Evolutionary conservation across 2,888 invertebrate species (phyloP).

Genomic region (Timandra comae): DNA sequence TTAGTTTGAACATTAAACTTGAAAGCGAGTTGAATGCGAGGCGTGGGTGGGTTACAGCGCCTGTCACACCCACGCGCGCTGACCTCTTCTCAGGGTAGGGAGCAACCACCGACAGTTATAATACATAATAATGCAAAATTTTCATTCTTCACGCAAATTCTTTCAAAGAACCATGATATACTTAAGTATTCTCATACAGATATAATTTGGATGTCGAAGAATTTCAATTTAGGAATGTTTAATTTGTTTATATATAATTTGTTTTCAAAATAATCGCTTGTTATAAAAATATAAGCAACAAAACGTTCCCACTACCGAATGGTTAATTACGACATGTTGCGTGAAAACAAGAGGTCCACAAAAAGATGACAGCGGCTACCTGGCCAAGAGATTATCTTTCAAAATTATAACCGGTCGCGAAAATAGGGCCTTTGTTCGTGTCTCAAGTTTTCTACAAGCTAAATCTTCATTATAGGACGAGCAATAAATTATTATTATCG

Average conservation of each 20-base stretch:
- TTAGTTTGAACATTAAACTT: slow-evolving; percentile 42
- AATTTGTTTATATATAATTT: too few relatives aligned
- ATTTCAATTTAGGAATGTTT: too few relatives aligned
- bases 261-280: too few relatives aligned
- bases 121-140: too few relatives aligned
- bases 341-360: slow-evolving; percentile 22
- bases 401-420: slow-evolving; percentile 52
- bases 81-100: slow-evolving; percentile 44
- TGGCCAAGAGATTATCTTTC: slow-evolving; percentile 48
- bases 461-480: slow-evolving; percentile 65
- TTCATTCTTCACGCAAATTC: too few relatives aligned
- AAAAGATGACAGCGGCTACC: slow-evolving; percentile 51
- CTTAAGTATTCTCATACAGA: too few relatives aligned
- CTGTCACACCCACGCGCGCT: slow-evolving; percentile 59
- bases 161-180: too few relatives aligned
- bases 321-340: slow-evolving; percentile 20
- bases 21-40: slow-evolving; percentile 45
- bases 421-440: slow-evolving; percentile 47
- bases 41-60: slow-evolving; percentile 59
- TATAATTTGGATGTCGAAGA: too few relatives aligned
- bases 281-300: too few relatives aligned
- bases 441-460: slow-evolving; percentile 42
- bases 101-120: slow-evolving; percentile 32
- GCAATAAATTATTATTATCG: slow-evolving; percentile 61
- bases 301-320: slow-evolving; percentile 9